These are phyloP conservation scores for Bathynomus jamesi DNA, from an alignment of 1,140 invertebrate species.

Conservation along the genomic window DNA sequence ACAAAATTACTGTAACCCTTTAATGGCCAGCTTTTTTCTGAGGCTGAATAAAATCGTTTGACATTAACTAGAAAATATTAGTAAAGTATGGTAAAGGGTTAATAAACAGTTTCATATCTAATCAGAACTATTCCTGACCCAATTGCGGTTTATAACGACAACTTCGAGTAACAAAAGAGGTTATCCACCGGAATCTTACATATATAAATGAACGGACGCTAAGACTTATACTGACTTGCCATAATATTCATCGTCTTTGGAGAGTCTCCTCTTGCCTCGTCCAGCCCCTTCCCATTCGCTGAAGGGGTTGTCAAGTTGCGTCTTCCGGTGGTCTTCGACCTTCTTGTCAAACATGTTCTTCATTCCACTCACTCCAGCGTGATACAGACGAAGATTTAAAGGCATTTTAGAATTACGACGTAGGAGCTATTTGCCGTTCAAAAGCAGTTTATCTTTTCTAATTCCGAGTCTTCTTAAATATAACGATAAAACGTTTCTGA, in stretches of 20 bases:
- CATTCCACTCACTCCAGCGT: neutral
- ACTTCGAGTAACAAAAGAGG: neutral
- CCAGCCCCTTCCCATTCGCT: neutral
- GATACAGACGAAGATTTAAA: neutral
- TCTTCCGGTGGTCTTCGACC: neutral
- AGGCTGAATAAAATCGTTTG: too few relatives aligned
- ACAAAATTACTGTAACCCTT: neutral
- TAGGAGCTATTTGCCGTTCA: too few relatives aligned
- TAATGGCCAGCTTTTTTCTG: too few relatives aligned
- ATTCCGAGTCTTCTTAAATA: too few relatives aligned
- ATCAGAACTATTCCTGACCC: neutral
- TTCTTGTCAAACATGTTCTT: neutral
- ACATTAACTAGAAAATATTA: too few relatives aligned
- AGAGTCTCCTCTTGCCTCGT: neutral
- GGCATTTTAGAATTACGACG: neutral
- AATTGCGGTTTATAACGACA: neutral
- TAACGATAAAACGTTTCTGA: too few relatives aligned
- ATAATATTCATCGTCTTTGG: neutral
- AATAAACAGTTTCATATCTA: neutral
- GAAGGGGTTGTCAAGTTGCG: constrained; percentile 1
- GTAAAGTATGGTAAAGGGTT: neutral
- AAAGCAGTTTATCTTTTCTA: too few relatives aligned
- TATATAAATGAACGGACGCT: too few relatives aligned
- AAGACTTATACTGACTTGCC: neutral
- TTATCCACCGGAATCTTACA: neutral